Conservation (phyloP, 1,140 invertebrate genomes). For the Euura lappo region DNA sequence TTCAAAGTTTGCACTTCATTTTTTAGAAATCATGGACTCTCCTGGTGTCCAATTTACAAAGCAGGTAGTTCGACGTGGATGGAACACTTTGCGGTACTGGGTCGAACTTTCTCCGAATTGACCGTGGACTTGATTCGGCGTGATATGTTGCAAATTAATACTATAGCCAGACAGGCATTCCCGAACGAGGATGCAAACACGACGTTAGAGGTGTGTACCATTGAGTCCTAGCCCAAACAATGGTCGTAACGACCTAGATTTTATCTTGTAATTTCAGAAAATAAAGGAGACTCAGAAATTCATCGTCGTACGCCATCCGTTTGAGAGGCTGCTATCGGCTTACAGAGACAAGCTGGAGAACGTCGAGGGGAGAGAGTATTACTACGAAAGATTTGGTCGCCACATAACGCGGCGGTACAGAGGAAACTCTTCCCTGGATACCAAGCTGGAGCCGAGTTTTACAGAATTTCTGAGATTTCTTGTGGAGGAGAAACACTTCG, state of each 20-base stretch:
- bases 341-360: constrained; percentile 71
- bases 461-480: constrained; percentile 73
- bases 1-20: neutral
- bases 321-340: constrained; percentile 69
- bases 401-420: constrained; percentile 58
- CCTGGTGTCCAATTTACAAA: constrained; percentile 67
- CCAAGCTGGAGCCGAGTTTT: constrained; percentile 66
- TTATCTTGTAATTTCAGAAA: constrained; percentile 29
- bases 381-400: constrained; percentile 49
- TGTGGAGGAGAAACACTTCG: constrained; percentile 55
- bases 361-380: constrained; percentile 51
- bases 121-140: constrained; percentile 29
- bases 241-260: constrained; percentile 24
- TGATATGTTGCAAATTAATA: constrained; percentile 42
- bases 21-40: constrained; percentile 54
- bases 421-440: constrained; percentile 28
- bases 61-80: constrained; percentile 64
- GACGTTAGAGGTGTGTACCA: constrained; percentile 41
- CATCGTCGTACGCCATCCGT: constrained; percentile 67
- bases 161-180: constrained; percentile 49
- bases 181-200: constrained; percentile 38
- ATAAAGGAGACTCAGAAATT: constrained; percentile 45
- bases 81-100: constrained; percentile 62
- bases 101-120: constrained; percentile 50
- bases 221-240: constrained; percentile 10